Evolutionary conservation across 1,140 invertebrate genomes (phyloP).

Genomic region (Homarus americanus): DNA sequence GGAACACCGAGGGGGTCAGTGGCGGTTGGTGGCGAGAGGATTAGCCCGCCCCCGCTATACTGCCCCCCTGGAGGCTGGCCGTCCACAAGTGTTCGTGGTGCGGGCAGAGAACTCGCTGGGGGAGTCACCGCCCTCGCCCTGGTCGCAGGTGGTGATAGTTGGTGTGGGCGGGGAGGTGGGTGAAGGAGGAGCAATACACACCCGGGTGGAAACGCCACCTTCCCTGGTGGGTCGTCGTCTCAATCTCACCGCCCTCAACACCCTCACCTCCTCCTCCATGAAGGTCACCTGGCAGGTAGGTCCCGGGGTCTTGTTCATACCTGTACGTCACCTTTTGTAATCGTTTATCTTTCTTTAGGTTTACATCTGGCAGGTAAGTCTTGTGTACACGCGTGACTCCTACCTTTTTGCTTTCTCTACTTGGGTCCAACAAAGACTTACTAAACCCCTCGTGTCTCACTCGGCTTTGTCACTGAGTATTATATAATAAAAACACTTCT

Average conservation of each 20-base stretch:
- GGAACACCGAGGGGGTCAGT: conserved; percentile 80
- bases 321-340: too few relatives aligned
- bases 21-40: conserved; percentile 77
- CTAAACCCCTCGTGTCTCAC: too few relatives aligned
- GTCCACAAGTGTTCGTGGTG: conserved; percentile 62
- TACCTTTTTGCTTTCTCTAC: too few relatives aligned
- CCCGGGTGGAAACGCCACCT: conserved; percentile 46
- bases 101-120: conserved; percentile 63
- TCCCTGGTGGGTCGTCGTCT: conserved; percentile 39
- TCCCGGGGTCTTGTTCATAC: too few relatives aligned
- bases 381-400: too few relatives aligned
- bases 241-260: conserved; percentile 63
- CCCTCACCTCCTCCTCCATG: conserved; percentile 61
- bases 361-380: too few relatives aligned
- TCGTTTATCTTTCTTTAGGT: too few relatives aligned
- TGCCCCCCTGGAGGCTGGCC: conserved; percentile 48
- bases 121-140: conserved; percentile 69
- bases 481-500: too few relatives aligned
- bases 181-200: neutral
- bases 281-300: conserved; percentile 73
- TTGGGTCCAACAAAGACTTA: too few relatives aligned
- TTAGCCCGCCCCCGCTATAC: conserved; percentile 40
- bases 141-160: conserved; percentile 71
- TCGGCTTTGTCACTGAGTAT: too few relatives aligned
- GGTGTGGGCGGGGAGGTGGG: conserved; percentile 33